Base-by-base conservation (phyloP, 2,113 vertebrate genomes). In the Onychorhynchus coronatus region DNA sequence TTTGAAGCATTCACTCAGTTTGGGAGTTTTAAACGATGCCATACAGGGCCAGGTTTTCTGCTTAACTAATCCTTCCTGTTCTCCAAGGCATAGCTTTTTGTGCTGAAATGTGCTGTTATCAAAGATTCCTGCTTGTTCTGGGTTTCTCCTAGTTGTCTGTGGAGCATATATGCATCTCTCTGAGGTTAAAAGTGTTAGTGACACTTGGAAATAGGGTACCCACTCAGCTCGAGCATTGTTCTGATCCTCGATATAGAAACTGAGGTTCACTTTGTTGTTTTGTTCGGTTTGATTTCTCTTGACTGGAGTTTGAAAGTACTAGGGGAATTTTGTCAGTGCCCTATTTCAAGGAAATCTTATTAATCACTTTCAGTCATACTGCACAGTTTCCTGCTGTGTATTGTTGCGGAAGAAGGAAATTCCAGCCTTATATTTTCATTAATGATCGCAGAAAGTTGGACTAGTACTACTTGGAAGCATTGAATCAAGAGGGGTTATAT, bases 301-400 rank as follows among this genome's bases (percentile, higher is more conserved):
- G 74, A 65, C 78, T 70, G 37, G 62, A 50, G 24, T 66, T 93
- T 88, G 50, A 93, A 94, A 89, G 91, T 76, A 4, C 53, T 39
- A 4, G 39, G 47, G 35, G 55, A 73, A 88, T 95, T 91, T 92
- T 89, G 59, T 49, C 91, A 18, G 53, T 76, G 93, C 70, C 67
- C 82, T 91, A 28, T 73, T 94, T 88, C 49, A 93, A 93, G 94
- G 46, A 89, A 93, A 83, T 59, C 66, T 90, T 91, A 96, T 88
- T 95, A 90, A 96, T 93, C 71, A 58, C 89, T 91, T 96, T 63
- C 37, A 68, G 74, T 62, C 58, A 2, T 39, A 55, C 62, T 94
- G 62, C 71, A 85, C 15, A 27, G 71, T 35, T 70, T 85, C 89
- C 88, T 88, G 63, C 91, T 96, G 77, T 18, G 91, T 55, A 67